These are phyloP conservation scores for Andricus grossulariae DNA, from an alignment of 1,140 invertebrate genomes.

Conservation along the genomic window DNA sequence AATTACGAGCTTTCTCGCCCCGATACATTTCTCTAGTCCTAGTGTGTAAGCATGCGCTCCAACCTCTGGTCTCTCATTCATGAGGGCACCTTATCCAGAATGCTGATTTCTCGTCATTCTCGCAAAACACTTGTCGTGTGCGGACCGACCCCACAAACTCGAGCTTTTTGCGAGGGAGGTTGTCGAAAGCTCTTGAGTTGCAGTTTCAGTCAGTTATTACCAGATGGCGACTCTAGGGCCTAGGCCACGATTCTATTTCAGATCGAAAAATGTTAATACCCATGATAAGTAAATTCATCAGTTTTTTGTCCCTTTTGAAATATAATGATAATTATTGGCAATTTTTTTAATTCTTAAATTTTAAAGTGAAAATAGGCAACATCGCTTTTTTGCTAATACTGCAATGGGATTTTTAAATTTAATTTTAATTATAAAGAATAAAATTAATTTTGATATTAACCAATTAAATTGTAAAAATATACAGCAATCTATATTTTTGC, in stretches of 20 bases:
- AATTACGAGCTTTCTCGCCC: slow-evolving; percentile 59
- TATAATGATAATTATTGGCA: too few species aligned
- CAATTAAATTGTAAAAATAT: too few species aligned
- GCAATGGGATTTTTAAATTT: too few species aligned
- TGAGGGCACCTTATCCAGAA: slow-evolving; percentile 18
- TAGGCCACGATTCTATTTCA: not conserved
- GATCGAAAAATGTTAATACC: not conserved
- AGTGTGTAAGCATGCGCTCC: slow-evolving; percentile 49
- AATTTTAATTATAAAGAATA: too few species aligned
- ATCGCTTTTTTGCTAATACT: too few species aligned
- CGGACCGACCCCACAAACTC: not conserved
- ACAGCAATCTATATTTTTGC: too few species aligned
- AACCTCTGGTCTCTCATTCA: slow-evolving; percentile 50
- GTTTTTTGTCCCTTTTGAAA: too few species aligned
- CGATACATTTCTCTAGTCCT: slow-evolving; percentile 30
- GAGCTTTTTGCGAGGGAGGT: slow-evolving; percentile 8
- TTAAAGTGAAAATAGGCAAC: too few species aligned
- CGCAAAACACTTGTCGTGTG: too few species aligned
- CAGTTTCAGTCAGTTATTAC: not conserved
- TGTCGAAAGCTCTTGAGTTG: slow-evolving; percentile 19
- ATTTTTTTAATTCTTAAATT: too few species aligned
- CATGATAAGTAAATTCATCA: too few species aligned
- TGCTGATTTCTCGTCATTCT: slow-evolving; percentile 10
- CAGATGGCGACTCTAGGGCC: slow-evolving; percentile 11
- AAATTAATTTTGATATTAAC: too few species aligned